Base-by-base conservation (phyloP, 2,113 vertebrate species). In the Campylomormyrus numenius region DNA sequence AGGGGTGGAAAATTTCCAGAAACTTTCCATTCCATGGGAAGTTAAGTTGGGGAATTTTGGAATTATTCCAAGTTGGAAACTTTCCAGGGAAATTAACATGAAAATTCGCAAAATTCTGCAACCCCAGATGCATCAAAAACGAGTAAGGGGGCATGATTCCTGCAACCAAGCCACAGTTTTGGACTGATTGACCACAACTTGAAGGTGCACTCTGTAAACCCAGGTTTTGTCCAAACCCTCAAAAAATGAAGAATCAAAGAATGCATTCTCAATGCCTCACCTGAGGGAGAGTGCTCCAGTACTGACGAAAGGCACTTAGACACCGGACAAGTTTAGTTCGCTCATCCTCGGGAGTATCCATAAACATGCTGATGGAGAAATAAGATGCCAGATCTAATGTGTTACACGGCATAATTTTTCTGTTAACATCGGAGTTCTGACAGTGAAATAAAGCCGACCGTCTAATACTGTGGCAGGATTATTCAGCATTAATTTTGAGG, bases 311-410 rank as follows among this genome's bases (percentile, higher is more conserved):
- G 87, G 98, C 98, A 10, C 97, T 96, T 42, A 99, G 95, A 93
- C 98, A 99, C 93, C 97, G 99, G 93, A 97, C 96, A 45, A 99
- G 95, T 91, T 99, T 99, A 35, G 97, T 99, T 94, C 96, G 97
- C 92, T 99, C 98, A 95, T 99, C 97, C 94, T 99, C 98, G 49
- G 97, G 97, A 42, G 97, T 97, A 94, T 99, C 98, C 98, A 98
- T 99, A 93, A 99, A 99, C 98, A 99, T 99, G 39, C 98, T 99
- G 89, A 62, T 89, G 92, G 91, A 93, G 0, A 91, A 17, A 6
- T 48, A 90, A 49, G 49, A 21, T 27, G 31, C 3, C 70, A 66
- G 42, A 45, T 39, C 39, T 11, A 13, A 39, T 49, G 15, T 77
- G 45, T 66, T 85, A 91, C 4, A 77, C 27, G 5, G 52, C 48